Percentiles rank a stretch among this genome's conserved stretches.
Evolutionary conservation across 2,797 vertebrate genomes (phyloP).

Genomic region (Erethizon dorsatum): DNA sequence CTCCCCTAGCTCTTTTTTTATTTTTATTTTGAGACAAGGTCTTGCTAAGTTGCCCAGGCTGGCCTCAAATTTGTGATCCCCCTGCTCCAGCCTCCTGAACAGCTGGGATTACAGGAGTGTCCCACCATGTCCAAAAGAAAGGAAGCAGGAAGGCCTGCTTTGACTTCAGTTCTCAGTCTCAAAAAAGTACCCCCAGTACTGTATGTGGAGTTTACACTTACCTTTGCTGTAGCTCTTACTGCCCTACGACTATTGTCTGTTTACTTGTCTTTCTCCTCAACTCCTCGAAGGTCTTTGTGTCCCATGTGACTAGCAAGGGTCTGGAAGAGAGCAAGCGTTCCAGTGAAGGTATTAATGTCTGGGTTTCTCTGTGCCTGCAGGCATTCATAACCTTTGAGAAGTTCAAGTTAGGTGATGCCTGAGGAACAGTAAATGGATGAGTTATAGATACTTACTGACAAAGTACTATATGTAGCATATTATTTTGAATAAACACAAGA

Average conservation of each 20-base stretch:
- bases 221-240: neutral
- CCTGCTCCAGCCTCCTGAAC: neutral
- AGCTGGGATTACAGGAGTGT: neutral
- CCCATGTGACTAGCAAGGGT: neutral
- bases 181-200: neutral
- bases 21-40: neutral
- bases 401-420: neutral
- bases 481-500: constrained; percentile 50
- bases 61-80: neutral
- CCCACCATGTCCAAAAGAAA: neutral
- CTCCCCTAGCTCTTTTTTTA: neutral
- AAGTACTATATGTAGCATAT: neutral
- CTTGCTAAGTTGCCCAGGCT: neutral
- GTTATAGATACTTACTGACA: neutral
- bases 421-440: neutral
- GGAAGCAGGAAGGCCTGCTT: neutral
- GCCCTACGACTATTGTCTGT: neutral
- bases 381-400: neutral
- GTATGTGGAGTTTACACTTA: neutral
- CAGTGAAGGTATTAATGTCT: neutral
- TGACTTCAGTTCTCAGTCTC: neutral
- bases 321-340: neutral
- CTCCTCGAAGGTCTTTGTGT: neutral
- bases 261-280: neutral
- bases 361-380: neutral